Conservation (phyloP, 1,140 invertebrate genomes). For the Ctenoplectra terminalis region DNA sequence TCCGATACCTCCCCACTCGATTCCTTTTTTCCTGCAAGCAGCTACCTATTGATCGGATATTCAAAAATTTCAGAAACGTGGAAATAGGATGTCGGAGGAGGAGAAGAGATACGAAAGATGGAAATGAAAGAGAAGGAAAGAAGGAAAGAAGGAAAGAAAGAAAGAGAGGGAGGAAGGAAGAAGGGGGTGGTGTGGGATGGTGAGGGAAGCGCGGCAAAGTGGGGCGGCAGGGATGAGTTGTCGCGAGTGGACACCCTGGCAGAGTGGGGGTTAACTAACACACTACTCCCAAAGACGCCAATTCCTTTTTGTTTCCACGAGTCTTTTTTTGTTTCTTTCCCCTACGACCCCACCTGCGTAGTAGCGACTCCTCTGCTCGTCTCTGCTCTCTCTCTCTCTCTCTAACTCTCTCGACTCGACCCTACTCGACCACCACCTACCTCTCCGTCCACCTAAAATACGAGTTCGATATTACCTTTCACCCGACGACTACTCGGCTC, state of each 20-base stretch:
- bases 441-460: conserved; percentile 72
- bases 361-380: conserved; percentile 50
- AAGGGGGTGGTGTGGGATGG: too few species aligned
- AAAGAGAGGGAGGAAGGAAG: conserved; percentile 48
- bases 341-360: conserved; percentile 62
- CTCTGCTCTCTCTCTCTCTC: conserved; percentile 58
- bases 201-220: conserved; percentile 28
- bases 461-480: conserved; percentile 77
- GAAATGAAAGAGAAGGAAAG: conserved; percentile 55
- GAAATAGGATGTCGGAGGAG: conserved; percentile 58
- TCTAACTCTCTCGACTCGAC: conserved; percentile 24
- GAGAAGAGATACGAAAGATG: conserved; percentile 60
- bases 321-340: conserved; percentile 71
- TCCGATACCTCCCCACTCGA: conserved; percentile 68
- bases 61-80: conserved; percentile 80
- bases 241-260: conserved; percentile 55
- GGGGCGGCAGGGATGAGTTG: conserved; percentile 61
- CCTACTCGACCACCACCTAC: conserved; percentile 40
- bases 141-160: not conserved
- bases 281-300: conserved; percentile 72
- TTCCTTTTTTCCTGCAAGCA: conserved; percentile 73
- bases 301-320: conserved; percentile 70
- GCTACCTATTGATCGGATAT: conserved; percentile 81
- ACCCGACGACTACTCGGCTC: conserved; percentile 66
- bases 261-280: conserved; percentile 69